phyloP scores from a whole-genome alignment of 2,113 vertebrate species.

The Acinonyx jubatus region DNA sequence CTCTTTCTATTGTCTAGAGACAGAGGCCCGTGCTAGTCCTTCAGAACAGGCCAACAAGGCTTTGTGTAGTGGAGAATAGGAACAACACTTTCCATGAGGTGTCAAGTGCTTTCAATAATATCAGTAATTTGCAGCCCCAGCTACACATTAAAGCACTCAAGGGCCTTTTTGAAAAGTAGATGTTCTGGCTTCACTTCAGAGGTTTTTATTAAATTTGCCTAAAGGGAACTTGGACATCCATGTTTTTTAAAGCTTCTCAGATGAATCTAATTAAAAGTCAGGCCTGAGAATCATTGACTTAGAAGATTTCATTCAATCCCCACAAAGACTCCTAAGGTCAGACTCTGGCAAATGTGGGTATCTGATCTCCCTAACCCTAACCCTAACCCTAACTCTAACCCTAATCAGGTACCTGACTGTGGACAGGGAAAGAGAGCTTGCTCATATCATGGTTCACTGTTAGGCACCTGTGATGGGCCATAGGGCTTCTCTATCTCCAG shows the following conservation, averaged over 20 bases:
- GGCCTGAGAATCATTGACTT: not conserved
- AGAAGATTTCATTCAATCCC: not conserved
- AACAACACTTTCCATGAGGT: not conserved
- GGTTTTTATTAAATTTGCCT: not conserved
- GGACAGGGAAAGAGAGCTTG: not conserved
- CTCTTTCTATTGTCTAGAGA: not conserved
- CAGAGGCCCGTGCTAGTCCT: not conserved
- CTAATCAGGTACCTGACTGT: not conserved
- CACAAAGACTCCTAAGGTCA: not conserved
- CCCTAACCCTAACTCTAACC: too few relatives aligned
- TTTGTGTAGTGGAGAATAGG: not conserved
- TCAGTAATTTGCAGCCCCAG: not conserved
- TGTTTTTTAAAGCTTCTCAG: not conserved
- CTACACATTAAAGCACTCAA: not conserved
- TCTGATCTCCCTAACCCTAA: not conserved
- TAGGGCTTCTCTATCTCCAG: conserved; percentile 74
- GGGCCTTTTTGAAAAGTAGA: not conserved
- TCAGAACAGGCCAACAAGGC: not conserved
- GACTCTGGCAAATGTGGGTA: not conserved
- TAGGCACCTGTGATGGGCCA: not conserved
- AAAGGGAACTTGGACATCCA: not conserved
- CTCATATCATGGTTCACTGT: not conserved
- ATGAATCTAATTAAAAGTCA: not conserved
- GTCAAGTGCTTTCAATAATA: not conserved
- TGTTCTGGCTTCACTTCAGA: not conserved